Conservation (phyloP, 2,888 invertebrate genomes). For the Eupithecia vulgata region DNA sequence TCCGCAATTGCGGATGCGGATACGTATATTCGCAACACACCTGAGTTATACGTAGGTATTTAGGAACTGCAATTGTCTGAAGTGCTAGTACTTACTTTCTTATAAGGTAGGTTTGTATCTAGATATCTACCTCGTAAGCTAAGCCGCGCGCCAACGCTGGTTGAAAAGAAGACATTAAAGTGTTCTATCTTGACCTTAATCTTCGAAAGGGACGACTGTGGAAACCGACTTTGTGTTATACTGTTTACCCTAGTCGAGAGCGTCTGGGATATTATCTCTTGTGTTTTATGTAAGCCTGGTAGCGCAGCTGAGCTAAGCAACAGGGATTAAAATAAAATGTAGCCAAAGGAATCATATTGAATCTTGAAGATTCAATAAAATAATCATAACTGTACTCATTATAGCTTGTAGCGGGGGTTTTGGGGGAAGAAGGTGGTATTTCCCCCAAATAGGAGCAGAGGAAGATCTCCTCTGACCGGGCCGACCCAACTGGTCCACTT, state of each 20-base stretch:
- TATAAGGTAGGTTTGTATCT: no score
- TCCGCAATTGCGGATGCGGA: no score
- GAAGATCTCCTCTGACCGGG: no score
- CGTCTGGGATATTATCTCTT: conserved; percentile 13
- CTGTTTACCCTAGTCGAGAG: background rate
- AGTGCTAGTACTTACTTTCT: no score
- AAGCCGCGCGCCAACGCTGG: background rate
- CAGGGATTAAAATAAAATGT: background rate
- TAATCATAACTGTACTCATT: background rate
- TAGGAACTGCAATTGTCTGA: no score
- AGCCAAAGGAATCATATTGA: background rate
- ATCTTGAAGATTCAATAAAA: background rate
- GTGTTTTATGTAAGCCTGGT: conserved; percentile 24
- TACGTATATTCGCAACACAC: no score
- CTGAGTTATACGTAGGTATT: no score
- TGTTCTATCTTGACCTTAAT: background rate
- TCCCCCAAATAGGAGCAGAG: no score
- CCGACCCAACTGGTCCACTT: no score
- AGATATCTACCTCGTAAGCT: background rate
- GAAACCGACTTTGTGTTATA: background rate
- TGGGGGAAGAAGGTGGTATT: no score
- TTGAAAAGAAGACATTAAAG: background rate
- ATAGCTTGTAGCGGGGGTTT: no score
- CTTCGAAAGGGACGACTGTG: background rate
- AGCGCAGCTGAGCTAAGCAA: conserved; percentile 3